Evolutionary conservation across 2,113 vertebrate genomes (phyloP), one percentile per base, ranked within the genome.

Genomic region (rabbit (Oryctolagus cuniculus)): DNA sequence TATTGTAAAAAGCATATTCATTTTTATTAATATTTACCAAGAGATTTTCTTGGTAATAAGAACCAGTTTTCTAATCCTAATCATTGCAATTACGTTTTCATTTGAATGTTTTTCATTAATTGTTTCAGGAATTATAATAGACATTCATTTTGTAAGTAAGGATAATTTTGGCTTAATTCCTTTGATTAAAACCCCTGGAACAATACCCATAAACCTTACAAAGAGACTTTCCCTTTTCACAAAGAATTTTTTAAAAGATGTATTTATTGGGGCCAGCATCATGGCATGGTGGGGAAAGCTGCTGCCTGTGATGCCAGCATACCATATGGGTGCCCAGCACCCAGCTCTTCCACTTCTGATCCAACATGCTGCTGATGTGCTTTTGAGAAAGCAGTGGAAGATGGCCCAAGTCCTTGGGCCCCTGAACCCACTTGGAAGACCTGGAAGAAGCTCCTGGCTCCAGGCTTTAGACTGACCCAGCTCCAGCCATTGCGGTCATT

Each of bases 21-120:
- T 61, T 90, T 93, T 95, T 73, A 21, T 70, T 87, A 73, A 31
- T 81, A 84, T 80, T 89, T 90, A 58, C 5, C 80, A 73, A 85
- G 21, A 84, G 19, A 2, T 70, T 95, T 87, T 72, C 78, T 77
- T 90, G 27, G 21, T 87, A 36, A 6, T 74, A 80, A 95, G 24
- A 77, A 78, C 4, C 49, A 92, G 10, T 73, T 77, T 84, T 84
- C 81, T 61, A 58, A 49, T 81, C 80, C 70, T 90, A 4, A 58
- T 84, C 31, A 21, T 72, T 55, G 27, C 19, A 85, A 16, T 63
- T 92, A 21, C 79, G 70, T 91, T 89, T 87, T 94, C 24, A 69
- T 77, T 85, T 75, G 73, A 70, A 72, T 93, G 15, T 89, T 73
- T 36, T 44, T 44, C 44, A 44, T 44, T 16, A 67, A 53, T 27